These are phyloP conservation scores for Leptinotarsa undecemlineata DNA, from an alignment of 1,140 invertebrate species.

Conservation along the genomic window DNA sequence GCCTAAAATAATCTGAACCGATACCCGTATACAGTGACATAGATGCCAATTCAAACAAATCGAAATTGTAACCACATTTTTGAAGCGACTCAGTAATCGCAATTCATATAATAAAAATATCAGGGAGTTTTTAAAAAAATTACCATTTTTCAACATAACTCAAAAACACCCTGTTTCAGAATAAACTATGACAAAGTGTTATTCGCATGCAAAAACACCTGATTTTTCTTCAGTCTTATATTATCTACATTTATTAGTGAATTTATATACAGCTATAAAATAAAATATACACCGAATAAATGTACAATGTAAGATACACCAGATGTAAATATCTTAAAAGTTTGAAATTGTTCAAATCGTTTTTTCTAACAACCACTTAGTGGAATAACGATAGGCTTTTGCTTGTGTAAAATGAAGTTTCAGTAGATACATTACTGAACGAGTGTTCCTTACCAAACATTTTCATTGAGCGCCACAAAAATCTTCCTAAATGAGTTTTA, in stretches of 20 bases:
- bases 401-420: no score
- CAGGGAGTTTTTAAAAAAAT: not conserved
- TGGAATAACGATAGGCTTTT: no score
- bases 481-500: no score
- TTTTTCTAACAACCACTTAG: no score
- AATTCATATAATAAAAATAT: not conserved
- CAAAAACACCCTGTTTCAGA: not conserved
- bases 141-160: not conserved
- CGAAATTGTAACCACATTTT: not conserved
- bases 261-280: not conserved
- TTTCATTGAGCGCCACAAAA: no score
- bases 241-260: conserved; percentile 1
- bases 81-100: not conserved
- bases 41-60: not conserved
- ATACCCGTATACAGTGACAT: conserved; percentile 3
- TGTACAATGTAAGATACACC: no score
- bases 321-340: no score
- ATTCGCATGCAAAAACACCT: not conserved
- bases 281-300: no score
- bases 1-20: not conserved
- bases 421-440: no score
- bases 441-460: no score
- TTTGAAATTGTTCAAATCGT: no score
- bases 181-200: not conserved
- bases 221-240: not conserved